A percentile compares a stretch with the other conserved stretches of the same genome.
Conservation (phyloP, 2,797 vertebrate species). For the Bradypodion pumilum region DNA sequence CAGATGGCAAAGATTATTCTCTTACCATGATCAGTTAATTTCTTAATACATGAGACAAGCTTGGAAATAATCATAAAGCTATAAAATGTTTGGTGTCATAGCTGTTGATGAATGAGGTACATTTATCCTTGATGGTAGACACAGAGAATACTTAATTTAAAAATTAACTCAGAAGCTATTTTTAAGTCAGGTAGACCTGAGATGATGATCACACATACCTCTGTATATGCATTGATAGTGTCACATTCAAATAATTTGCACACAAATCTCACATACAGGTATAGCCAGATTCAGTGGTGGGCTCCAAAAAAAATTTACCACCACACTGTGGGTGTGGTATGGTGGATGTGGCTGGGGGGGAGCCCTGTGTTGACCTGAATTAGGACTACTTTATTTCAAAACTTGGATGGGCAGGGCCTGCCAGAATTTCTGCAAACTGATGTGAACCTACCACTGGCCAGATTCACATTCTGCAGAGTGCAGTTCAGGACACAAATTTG, state of each 20-base stretch:
- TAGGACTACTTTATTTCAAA: too few relatives aligned
- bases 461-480: background rate
- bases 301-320: too few relatives aligned
- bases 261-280: background rate
- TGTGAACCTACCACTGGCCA: too few relatives aligned
- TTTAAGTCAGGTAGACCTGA: background rate
- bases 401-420: too few relatives aligned
- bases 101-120: background rate
- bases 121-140: background rate
- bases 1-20: constrained; percentile 13
- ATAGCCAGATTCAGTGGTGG: too few relatives aligned
- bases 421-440: too few relatives aligned
- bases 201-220: background rate
- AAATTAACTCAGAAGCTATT: background rate
- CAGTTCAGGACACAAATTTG: constrained; percentile 15
- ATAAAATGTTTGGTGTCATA: constrained; percentile 13
- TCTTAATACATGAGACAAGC: constrained; percentile 13
- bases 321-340: too few relatives aligned
- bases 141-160: background rate
- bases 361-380: too few relatives aligned
- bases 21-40: constrained; percentile 10
- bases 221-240: background rate
- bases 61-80: background rate
- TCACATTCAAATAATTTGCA: background rate
- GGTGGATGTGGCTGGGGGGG: too few relatives aligned